Conservation (phyloP, 2,113 vertebrate species). For the Delphinapterus leucas region DNA sequence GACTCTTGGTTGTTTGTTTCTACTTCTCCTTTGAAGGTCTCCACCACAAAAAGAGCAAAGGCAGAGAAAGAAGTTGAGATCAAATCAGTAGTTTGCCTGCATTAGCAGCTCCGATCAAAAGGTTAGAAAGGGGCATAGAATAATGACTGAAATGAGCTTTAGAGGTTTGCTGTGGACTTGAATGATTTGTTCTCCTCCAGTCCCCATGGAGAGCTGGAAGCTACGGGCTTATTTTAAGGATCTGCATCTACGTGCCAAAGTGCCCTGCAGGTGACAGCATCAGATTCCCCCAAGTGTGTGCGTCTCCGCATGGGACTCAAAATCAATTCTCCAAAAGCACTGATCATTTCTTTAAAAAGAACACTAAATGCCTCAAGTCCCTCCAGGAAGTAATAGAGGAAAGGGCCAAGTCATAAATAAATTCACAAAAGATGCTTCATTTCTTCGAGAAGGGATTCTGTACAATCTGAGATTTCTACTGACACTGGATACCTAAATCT, state of each 20-base stretch:
- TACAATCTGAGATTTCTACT: background rate
- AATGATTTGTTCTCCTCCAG: background rate
- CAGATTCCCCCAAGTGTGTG: background rate
- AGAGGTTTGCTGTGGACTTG: background rate
- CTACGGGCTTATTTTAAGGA: background rate
- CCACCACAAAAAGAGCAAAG: background rate
- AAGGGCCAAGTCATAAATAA: constrained; percentile 40
- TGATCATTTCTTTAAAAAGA: background rate
- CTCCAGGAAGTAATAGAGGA: constrained; percentile 1
- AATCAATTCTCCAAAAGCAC: background rate
- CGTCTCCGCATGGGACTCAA: background rate
- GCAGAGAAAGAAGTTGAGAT: background rate
- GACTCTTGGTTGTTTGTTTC: background rate
- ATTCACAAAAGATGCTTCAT: background rate
- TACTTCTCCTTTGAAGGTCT: background rate
- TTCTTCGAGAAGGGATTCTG: background rate
- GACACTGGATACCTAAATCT: background rate
- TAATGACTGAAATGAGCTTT: background rate
- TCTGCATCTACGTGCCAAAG: background rate
- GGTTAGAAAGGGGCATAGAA: background rate
- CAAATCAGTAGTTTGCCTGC: background rate
- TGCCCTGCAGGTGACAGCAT: background rate
- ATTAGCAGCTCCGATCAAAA: background rate
- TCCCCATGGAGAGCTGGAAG: background rate
- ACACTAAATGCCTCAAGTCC: background rate